Percentiles rank a stretch among this genome's conserved stretches.
Evolutionary conservation across 2,888 invertebrate species (phyloP).

Genomic region (Ophion obscuratus): DNA sequence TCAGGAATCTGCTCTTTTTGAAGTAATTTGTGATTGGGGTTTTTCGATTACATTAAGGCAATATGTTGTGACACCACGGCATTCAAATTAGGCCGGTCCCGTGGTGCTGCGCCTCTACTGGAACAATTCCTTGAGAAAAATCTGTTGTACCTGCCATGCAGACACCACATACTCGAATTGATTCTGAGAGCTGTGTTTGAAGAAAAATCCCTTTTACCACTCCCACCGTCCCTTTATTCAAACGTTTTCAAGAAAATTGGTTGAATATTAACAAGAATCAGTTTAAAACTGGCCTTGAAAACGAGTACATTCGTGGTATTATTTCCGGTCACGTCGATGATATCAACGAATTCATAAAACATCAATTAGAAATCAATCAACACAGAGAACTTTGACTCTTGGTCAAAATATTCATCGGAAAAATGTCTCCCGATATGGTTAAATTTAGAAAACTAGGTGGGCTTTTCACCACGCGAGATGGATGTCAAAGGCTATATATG

Average conservation of each 20-base stretch:
- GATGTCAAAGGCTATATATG: constrained; percentile 69
- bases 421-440: constrained; percentile 29
- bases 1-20: constrained; percentile 21
- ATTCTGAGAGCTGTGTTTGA: constrained; percentile 51
- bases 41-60: constrained; percentile 25
- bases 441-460: constrained; percentile 63
- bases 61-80: constrained; percentile 44
- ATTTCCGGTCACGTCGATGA: constrained; percentile 41
- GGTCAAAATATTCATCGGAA: constrained; percentile 47
- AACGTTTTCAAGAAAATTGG: constrained; percentile 52
- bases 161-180: constrained; percentile 45
- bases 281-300: constrained; percentile 34
- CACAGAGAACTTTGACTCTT: constrained; percentile 66
- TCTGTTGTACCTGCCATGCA: constrained; percentile 43
- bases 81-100: constrained; percentile 30
- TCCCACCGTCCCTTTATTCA: constrained; percentile 51
- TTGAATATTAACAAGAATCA: constrained; percentile 7
- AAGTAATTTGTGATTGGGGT: constrained; percentile 34
- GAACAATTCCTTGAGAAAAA: constrained; percentile 40
- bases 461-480: constrained; percentile 68
- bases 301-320: background rate
- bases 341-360: constrained; percentile 38
- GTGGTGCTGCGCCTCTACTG: constrained; percentile 38
- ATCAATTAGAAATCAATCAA: constrained; percentile 44
- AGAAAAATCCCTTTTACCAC: constrained; percentile 26